Conservation (phyloP, 2,888 invertebrate genomes). For the Cerastis rubricosa region DNA sequence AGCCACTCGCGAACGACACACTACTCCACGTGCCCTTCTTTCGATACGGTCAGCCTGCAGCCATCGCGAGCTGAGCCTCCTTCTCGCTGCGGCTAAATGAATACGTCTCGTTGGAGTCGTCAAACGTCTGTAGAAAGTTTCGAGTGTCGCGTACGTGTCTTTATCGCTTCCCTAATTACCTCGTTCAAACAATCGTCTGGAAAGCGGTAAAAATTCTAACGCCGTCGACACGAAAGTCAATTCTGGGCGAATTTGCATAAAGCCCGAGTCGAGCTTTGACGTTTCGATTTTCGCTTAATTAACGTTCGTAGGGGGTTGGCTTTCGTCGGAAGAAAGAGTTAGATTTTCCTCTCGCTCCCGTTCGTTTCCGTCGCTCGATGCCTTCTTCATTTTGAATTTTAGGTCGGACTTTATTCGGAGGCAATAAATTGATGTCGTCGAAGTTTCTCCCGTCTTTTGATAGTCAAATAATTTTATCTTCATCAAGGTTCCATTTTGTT, state of each 20-base stretch:
- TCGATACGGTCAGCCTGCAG: slow-evolving; percentile 54
- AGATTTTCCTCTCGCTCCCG: slow-evolving; percentile 80
- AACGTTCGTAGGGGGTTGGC: slow-evolving; percentile 82
- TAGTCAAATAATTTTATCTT: slow-evolving; percentile 87
- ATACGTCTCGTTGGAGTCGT: slow-evolving; percentile 58
- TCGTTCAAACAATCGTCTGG: slow-evolving; percentile 84
- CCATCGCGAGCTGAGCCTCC: slow-evolving; percentile 34
- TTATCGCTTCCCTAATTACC: slow-evolving; percentile 83
- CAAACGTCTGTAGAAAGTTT: slow-evolving; percentile 65
- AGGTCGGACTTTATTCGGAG: slow-evolving; percentile 80
- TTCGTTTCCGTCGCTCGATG: slow-evolving; percentile 79
- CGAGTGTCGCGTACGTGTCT: slow-evolving; percentile 71
- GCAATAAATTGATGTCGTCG: slow-evolving; percentile 85
- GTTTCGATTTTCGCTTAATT: slow-evolving; percentile 90
- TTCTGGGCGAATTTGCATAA: slow-evolving; percentile 88
- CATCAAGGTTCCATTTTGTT: slow-evolving; percentile 80
- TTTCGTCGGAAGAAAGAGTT: slow-evolving; percentile 83
- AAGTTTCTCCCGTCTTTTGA: slow-evolving; percentile 84
- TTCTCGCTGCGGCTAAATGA: slow-evolving; percentile 50
- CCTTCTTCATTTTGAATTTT: slow-evolving; percentile 81
- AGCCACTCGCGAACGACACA: slow-evolving; percentile 58
- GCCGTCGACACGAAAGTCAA: slow-evolving; percentile 85
- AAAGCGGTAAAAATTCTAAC: slow-evolving; percentile 84
- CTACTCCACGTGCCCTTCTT: slow-evolving; percentile 69
- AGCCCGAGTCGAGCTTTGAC: slow-evolving; percentile 86